Conservation (phyloP, 2,113 vertebrate species). For the Machaerirhynchus nigripectus region DNA sequence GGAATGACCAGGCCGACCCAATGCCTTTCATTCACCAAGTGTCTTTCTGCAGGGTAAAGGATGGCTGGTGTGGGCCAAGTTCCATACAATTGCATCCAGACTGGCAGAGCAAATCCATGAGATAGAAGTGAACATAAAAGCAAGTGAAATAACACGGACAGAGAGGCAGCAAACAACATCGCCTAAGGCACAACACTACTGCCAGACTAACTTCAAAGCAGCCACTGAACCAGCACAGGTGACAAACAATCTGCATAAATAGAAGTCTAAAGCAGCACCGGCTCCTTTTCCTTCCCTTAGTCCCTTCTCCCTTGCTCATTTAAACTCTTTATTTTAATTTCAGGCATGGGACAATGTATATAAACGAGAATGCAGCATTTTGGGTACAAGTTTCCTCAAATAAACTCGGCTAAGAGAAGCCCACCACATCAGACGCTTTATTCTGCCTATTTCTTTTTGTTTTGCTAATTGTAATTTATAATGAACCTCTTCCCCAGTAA, state of each 20-base stretch:
- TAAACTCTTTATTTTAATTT: not conserved
- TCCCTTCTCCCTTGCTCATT: not conserved
- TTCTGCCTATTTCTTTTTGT: not conserved
- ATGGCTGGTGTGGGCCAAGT: not conserved
- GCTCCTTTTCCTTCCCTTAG: not conserved
- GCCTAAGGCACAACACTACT: constrained; percentile 16
- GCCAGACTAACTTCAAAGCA: constrained; percentile 44
- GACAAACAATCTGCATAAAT: constrained; percentile 27
- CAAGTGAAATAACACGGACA: not conserved
- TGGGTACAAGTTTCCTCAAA: not conserved
- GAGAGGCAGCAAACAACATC: not conserved
- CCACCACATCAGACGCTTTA: not conserved
- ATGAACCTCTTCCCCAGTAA: not conserved
- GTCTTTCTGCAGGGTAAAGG: not conserved
- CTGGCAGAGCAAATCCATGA: not conserved
- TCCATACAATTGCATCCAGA: not conserved
- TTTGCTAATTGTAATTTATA: not conserved
- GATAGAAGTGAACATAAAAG: not conserved
- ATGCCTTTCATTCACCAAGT: not conserved
- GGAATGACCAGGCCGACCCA: not conserved
- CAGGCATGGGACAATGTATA: not conserved
- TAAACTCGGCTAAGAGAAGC: not conserved
- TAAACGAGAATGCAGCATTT: not conserved
- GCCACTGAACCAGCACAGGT: not conserved
- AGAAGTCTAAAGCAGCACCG: not conserved